phyloP scores from a whole-genome alignment of 2,113 vertebrate species.

The Antechinus stuartii region DNA sequence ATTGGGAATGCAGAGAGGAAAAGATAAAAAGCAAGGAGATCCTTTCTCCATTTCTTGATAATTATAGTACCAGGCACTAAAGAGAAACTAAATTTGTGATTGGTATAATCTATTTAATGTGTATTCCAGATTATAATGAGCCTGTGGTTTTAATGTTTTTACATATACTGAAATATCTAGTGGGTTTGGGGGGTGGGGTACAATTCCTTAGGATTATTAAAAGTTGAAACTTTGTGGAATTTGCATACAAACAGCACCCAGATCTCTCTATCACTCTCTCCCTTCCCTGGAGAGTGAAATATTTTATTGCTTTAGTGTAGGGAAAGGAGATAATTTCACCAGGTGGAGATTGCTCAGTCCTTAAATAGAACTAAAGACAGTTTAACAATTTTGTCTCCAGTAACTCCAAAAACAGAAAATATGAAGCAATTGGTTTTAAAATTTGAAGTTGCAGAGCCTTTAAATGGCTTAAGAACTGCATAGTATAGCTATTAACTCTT shows the following conservation, averaged over 20 bases:
- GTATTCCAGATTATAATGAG: background rate
- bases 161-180: background rate
- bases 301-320: background rate
- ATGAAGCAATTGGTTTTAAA: background rate
- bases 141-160: slow-evolving; percentile 1
- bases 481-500: background rate
- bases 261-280: background rate
- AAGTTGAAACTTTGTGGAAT: background rate
- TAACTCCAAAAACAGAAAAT: background rate
- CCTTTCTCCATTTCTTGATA: background rate
- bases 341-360: background rate
- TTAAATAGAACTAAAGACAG: background rate
- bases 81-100: background rate
- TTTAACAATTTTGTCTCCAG: background rate
- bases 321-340: background rate
- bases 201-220: background rate
- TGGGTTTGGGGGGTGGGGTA: background rate
- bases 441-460: background rate
- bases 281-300: background rate
- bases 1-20: background rate
- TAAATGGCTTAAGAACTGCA: background rate
- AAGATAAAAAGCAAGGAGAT: background rate
- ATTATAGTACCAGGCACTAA: background rate
- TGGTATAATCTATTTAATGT: background rate
- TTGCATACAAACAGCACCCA: background rate